Evolutionary conservation across 2,888 invertebrate genomes (phyloP).

Genomic region (Allacma fusca): DNA sequence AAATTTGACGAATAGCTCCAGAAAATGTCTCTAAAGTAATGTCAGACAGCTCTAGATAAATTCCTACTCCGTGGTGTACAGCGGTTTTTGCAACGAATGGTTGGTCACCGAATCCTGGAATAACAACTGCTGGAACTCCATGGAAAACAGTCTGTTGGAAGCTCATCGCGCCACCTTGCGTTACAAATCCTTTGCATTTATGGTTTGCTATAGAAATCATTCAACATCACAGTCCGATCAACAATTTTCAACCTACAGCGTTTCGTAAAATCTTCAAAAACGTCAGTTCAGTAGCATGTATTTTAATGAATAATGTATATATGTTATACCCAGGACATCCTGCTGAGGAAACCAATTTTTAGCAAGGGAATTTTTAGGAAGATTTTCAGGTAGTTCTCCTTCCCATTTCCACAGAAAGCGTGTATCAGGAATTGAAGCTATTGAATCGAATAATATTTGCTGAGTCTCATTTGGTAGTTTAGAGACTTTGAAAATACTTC

Average conservation of each 20-base stretch:
- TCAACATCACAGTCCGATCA: too few species aligned
- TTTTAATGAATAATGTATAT: too few species aligned
- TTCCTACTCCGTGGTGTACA: not conserved
- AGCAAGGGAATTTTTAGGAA: constrained; percentile 39
- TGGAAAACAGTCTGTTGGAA: not conserved
- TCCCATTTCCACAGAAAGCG: constrained; percentile 44
- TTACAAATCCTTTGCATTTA: too few species aligned
- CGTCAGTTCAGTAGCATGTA: too few species aligned
- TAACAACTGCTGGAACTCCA: not conserved
- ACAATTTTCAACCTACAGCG: too few species aligned
- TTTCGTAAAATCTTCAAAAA: too few species aligned
- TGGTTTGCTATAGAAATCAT: too few species aligned
- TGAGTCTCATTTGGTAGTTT: not conserved
- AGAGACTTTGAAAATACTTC: not conserved
- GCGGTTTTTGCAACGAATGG: not conserved
- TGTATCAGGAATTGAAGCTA: not conserved
- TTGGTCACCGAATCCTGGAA: not conserved
- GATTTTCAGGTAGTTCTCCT: constrained; percentile 25
- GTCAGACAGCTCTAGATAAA: not conserved
- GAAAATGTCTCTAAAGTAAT: too few species aligned
- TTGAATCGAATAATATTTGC: not conserved
- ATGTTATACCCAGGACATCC: constrained; percentile 45
- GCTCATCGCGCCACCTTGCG: not conserved
- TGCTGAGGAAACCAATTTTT: constrained; percentile 44
- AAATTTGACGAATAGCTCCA: too few species aligned